Percentiles rank a stretch among this genome's conserved stretches.
These are phyloP conservation scores for Theristicus caerulescens DNA, from an alignment of 2,113 vertebrate species.

Conservation along the genomic window DNA sequence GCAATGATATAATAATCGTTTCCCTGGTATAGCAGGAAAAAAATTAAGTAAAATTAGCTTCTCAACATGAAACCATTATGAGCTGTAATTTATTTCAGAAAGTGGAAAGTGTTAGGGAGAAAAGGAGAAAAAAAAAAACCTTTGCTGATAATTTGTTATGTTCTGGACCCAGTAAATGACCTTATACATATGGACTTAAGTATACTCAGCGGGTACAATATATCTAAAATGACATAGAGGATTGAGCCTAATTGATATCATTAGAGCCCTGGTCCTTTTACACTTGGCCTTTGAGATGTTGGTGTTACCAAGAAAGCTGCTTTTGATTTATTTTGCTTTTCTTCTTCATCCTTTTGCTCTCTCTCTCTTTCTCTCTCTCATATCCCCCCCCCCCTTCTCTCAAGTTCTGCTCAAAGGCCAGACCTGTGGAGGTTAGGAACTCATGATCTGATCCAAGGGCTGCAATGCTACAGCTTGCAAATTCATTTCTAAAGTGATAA, in stretches of 20 bases:
- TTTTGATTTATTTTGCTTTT: slow-evolving; percentile 83
- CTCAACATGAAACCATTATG: slow-evolving; percentile 68
- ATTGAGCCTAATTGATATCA: slow-evolving; percentile 84
- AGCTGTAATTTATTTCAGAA: slow-evolving; percentile 75
- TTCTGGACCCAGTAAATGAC: slow-evolving; percentile 78
- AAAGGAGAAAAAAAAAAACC: not conserved
- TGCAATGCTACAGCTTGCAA: slow-evolving; percentile 55
- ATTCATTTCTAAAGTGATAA: slow-evolving; percentile 62
- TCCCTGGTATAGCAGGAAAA: slow-evolving; percentile 51
- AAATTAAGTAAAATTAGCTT: slow-evolving; percentile 72
- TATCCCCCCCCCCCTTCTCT: slow-evolving; percentile 9
- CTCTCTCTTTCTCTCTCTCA: slow-evolving; percentile 4
- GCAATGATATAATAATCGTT: slow-evolving; percentile 11
- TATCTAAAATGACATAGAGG: slow-evolving; percentile 79
- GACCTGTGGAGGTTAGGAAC: slow-evolving; percentile 58
- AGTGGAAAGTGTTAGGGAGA: slow-evolving; percentile 48
- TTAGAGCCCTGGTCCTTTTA: slow-evolving; percentile 76
- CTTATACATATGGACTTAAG: slow-evolving; percentile 84
- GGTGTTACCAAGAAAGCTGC: slow-evolving; percentile 78
- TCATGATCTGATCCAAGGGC: slow-evolving; percentile 33
- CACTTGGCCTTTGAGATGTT: slow-evolving; percentile 79
- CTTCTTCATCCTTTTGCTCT: slow-evolving; percentile 71
- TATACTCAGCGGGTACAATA: slow-evolving; percentile 73
- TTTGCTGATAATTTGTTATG: slow-evolving; percentile 70
- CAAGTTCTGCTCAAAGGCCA: slow-evolving; percentile 71